phyloP scores from a whole-genome alignment of 2,888 invertebrate genomes.

The Panzeria rudis region DNA sequence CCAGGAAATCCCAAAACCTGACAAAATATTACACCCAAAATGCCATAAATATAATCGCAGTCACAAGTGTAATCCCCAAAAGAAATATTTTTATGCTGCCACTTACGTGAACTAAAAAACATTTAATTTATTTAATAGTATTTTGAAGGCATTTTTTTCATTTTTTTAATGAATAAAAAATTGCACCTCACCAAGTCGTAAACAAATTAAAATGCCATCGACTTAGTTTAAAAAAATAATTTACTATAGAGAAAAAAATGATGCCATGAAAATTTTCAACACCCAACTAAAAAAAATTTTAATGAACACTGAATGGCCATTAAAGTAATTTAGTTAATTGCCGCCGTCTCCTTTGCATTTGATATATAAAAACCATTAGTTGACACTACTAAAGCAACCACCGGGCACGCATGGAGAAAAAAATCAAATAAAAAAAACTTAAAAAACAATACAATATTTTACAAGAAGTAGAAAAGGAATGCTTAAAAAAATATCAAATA shows the following conservation, averaged over 20 bases:
- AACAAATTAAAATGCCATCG: constrained; percentile 72
- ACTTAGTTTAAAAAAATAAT: constrained; percentile 49
- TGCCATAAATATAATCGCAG: constrained; percentile 67
- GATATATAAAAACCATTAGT: constrained; percentile 76
- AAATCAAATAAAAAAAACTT: constrained; percentile 67
- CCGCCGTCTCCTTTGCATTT: constrained; percentile 69
- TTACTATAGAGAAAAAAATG: constrained; percentile 7
- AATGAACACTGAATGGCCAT: constrained; percentile 61
- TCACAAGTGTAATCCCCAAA: constrained; percentile 70
- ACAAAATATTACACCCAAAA: constrained; percentile 78
- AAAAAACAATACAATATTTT: constrained; percentile 78
- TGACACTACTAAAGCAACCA: constrained; percentile 77
- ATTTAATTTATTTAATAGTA: constrained; percentile 68
- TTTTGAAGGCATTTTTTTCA: constrained; percentile 35
- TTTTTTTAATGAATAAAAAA: constrained; percentile 54
- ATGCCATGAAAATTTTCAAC: constrained; percentile 60
- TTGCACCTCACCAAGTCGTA: constrained; percentile 65
- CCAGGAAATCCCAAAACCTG: constrained; percentile 74
- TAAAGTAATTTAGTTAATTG: constrained; percentile 69
- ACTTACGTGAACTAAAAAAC: constrained; percentile 29
- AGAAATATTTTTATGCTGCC: constrained; percentile 21
- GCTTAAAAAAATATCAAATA: constrained; percentile 21
- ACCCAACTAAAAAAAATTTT: constrained; percentile 57
- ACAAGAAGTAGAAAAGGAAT: constrained; percentile 69
- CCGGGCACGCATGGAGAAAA: constrained; percentile 64